Conservation (phyloP, 2,888 invertebrate species). For the Lasioglossum leucozonium region DNA sequence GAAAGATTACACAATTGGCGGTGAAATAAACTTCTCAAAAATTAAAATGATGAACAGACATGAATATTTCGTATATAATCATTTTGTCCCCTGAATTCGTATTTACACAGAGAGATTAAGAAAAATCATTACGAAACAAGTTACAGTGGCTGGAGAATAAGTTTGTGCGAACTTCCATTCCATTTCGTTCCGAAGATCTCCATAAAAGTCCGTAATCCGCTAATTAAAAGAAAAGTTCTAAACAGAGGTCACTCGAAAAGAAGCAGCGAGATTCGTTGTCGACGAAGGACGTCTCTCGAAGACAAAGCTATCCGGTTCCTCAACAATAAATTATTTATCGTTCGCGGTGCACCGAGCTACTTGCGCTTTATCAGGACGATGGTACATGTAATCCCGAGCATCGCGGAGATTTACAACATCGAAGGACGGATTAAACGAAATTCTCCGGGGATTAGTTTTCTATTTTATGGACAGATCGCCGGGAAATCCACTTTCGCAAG, state of each 20-base stretch:
- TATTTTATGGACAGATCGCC: conserved; percentile 16
- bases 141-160: background rate
- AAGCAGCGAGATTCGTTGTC: background rate
- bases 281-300: background rate
- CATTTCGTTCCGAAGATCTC: background rate
- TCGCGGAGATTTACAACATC: background rate
- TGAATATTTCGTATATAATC: too few species aligned
- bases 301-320: background rate
- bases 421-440: conserved; percentile 31
- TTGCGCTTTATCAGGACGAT: conserved; percentile 1
- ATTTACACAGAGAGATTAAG: background rate
- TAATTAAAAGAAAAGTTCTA: background rate
- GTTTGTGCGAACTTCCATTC: background rate
- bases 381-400: conserved; percentile 17
- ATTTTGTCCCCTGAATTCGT: too few species aligned
- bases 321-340: background rate
- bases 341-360: too few species aligned
- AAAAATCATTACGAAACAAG: background rate
- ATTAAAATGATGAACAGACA: too few species aligned
- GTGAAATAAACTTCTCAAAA: too few species aligned
- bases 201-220: background rate
- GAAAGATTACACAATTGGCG: too few species aligned
- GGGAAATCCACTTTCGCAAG: background rate
- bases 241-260: background rate
- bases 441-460: conserved; percentile 20